Evolutionary conservation across 2,797 vertebrate genomes (phyloP), one percentile per base, ranked within the genome.

Genomic region (Telmatherina bonti): DNA sequence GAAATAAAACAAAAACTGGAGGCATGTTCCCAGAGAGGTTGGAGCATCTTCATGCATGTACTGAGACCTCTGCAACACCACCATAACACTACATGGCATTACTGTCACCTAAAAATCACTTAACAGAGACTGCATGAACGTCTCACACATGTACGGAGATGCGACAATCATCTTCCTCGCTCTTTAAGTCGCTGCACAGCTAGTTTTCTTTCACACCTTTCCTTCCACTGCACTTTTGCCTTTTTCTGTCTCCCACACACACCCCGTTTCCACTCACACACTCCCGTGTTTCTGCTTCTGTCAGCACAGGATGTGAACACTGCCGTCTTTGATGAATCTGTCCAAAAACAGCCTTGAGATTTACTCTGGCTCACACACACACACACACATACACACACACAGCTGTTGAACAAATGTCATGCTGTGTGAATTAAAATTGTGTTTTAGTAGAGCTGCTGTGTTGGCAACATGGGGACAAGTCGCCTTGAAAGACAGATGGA

Each of bases 251-350:
- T 62, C n/a, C n/a, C 64, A 22, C 11, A 20, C 59, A 62, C 73
- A 62, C 70, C 54, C 80, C 68, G 31, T 56, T 55, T 61, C 53
- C 54, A 58, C 74, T 84, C 71, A 85, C 76, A 86, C 67, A 81
- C 82, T 74, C 26, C 70, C 73, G 67, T 52, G 81, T 85, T 79
- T 85, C 62, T 80, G 73, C 76, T 30, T 55, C 83, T 72, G 78
- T 83, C 84, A 62, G 86, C 84, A 74, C 11, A 65, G 54, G 61
- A 76, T 36, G 65, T 8, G 73, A 92, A 94, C 93, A 94, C 89
- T 92, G 85, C 74, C 52, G 73, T 89, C 92, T 94, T 94, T 94
- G 92, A 94, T 85, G 84, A 84, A 66, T 76, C 69, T 38, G 84
- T 88, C 79, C 78, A 70, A 83, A 90, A 91, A 91, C 85, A 92